These are phyloP conservation scores for Gadus macrocephalus DNA, from an alignment of 2,113 vertebrate species.

Conservation along the genomic window DNA sequence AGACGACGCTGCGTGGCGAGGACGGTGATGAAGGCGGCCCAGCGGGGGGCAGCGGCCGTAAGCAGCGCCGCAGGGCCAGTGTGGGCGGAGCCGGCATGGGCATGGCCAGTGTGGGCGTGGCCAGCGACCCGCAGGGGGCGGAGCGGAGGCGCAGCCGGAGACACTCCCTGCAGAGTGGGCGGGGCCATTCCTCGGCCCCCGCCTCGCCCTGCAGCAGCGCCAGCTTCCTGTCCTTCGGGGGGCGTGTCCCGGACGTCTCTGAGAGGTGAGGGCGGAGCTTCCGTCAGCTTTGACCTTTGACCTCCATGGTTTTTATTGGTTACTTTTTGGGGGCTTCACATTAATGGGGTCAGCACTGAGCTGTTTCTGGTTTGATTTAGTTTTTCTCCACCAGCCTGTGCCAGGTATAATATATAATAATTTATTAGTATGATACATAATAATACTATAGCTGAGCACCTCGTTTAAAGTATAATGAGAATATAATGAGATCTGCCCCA, in stretches of 20 bases:
- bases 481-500: too few species aligned
- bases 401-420: too few species aligned
- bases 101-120: conserved; percentile 77
- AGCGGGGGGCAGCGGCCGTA: conserved; percentile 73
- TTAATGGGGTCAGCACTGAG: too few species aligned
- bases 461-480: too few species aligned
- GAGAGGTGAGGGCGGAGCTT: conserved; percentile 78
- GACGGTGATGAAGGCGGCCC: conserved; percentile 83
- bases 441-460: too few species aligned
- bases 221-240: conserved; percentile 65
- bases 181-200: conserved; percentile 78
- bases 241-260: conserved; percentile 74
- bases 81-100: conserved; percentile 77
- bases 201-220: conserved; percentile 73
- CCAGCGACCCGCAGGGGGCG: conserved; percentile 70
- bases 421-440: too few species aligned
- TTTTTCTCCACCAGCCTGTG: too few species aligned
- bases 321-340: too few species aligned
- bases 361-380: too few species aligned
- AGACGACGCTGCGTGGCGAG: conserved; percentile 84
- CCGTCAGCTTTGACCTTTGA: too few species aligned
- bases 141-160: conserved; percentile 89
- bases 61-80: conserved; percentile 85
- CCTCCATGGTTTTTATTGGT: too few species aligned
- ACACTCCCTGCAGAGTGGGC: conserved; percentile 83